Percentiles rank a stretch among this genome's conserved stretches.
phyloP scores from a whole-genome alignment of 2,797 vertebrate species.

The Sciurus vulgaris region DNA sequence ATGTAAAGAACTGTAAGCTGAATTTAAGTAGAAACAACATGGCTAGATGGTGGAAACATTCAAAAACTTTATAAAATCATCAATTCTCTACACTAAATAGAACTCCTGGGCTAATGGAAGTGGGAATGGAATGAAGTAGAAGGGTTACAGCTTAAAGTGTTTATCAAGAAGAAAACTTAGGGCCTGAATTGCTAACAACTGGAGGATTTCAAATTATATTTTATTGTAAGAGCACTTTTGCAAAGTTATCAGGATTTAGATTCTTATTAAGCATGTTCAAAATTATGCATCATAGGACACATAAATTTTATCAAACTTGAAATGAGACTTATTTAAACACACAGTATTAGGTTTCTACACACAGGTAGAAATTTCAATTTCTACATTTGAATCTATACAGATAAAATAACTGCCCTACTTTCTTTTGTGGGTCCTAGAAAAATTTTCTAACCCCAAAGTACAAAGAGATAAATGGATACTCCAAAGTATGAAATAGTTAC shows the following conservation, averaged over 20 bases:
- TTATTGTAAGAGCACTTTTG: neutral
- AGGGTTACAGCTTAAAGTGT: neutral
- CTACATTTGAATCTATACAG: neutral
- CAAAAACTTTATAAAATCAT: neutral
- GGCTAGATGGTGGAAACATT: neutral
- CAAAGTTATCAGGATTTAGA: neutral
- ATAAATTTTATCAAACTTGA: conserved; percentile 40
- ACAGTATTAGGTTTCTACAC: conserved; percentile 9
- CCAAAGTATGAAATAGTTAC: neutral
- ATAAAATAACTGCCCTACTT: conserved; percentile 1
- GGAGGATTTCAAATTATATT: neutral
- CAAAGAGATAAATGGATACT: neutral
- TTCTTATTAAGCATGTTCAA: neutral
- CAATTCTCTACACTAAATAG: neutral
- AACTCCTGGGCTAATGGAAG: neutral
- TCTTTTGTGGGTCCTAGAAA: conserved; percentile 38
- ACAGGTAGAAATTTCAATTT: neutral
- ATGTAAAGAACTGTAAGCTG: neutral
- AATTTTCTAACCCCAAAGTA: neutral
- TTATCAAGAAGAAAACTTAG: neutral
- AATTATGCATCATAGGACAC: neutral
- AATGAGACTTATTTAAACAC: neutral
- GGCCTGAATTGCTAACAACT: neutral
- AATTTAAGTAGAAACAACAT: neutral
- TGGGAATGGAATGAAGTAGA: neutral